Evolutionary conservation across 2,888 invertebrate genomes (phyloP).

Genomic region (Orthosia gothica): DNA sequence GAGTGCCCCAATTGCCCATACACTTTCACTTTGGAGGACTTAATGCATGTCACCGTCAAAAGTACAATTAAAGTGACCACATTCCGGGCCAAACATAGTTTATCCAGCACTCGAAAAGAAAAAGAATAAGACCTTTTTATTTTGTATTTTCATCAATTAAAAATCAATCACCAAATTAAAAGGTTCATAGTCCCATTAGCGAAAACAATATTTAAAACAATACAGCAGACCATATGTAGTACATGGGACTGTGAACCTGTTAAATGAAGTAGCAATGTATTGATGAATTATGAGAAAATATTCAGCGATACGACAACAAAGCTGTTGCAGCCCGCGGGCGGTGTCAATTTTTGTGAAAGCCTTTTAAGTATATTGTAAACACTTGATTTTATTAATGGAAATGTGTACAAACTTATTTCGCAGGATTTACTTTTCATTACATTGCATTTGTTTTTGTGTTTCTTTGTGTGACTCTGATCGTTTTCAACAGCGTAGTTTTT

Average conservation of each 20-base stretch:
- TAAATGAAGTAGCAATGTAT: neutral
- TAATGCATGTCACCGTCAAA: too few relatives aligned
- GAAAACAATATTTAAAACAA: too few relatives aligned
- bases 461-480: neutral
- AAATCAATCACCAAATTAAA: neutral
- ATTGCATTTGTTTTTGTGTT: neutral
- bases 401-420: neutral
- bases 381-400: conserved; percentile 13
- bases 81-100: too few relatives aligned
- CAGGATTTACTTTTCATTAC: neutral
- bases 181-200: too few relatives aligned
- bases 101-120: too few relatives aligned
- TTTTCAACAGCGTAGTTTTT: neutral
- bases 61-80: too few relatives aligned
- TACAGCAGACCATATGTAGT: too few relatives aligned
- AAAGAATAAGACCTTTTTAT: neutral
- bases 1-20: too few relatives aligned
- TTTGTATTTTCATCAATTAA: neutral
- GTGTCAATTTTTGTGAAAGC: conserved; percentile 43
- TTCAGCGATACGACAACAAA: conserved; percentile 6
- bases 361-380: neutral
- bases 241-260: too few relatives aligned
- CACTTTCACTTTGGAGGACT: too few relatives aligned
- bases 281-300: neutral
- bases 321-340: neutral